phyloP scores from a whole-genome alignment of 2,113 vertebrate genomes.

The Heptranchias perlo region DNA sequence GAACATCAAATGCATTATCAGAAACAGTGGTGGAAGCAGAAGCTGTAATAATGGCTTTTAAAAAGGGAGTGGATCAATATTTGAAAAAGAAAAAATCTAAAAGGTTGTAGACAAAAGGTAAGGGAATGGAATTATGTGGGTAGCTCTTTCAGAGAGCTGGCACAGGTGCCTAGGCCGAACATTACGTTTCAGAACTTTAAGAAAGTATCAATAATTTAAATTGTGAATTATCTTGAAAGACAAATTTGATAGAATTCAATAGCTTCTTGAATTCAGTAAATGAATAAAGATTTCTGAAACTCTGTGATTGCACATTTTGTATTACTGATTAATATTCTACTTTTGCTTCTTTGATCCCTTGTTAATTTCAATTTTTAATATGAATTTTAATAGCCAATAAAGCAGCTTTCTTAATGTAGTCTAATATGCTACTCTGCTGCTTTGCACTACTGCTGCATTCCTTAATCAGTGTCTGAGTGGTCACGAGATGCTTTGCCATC shows the following conservation, averaged over 20 bases:
- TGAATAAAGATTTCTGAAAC: background rate
- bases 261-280: background rate
- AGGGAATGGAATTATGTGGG: background rate
- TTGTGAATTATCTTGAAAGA: background rate
- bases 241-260: background rate
- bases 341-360: no score
- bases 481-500: no score
- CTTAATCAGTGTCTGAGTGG: no score
- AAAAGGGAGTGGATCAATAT: background rate
- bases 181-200: background rate
- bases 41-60: no score
- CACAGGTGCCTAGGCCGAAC: background rate
- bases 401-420: no score
- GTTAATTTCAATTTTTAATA: no score
- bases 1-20: no score
- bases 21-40: background rate
- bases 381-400: no score
- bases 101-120: background rate
- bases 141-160: background rate
- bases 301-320: background rate
- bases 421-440: no score
- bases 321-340: background rate
- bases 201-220: background rate
- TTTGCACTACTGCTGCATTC: no score
- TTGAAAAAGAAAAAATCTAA: background rate